Percentiles rank a stretch among this genome's conserved stretches.
These are phyloP conservation scores for Tenualosa ilisha DNA, from an alignment of 2,797 vertebrate genomes.

Conservation along the genomic window DNA sequence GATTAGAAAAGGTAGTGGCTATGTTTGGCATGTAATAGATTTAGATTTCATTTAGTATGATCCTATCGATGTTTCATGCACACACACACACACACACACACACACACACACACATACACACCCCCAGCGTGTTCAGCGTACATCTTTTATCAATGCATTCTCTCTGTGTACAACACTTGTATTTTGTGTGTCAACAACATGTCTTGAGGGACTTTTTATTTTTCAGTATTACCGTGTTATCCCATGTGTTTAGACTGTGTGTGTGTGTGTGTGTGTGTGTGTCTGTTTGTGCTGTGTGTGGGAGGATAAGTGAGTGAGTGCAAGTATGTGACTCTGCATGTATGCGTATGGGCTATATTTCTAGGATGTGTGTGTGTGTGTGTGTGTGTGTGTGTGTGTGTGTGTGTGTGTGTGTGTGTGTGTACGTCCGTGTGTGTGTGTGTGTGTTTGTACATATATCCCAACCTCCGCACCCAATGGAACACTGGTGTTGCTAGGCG, in stretches of 20 bases:
- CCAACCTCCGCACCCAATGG: constrained; percentile 66
- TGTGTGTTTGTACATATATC: neutral
- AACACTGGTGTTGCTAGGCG: constrained; percentile 81
- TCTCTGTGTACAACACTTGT: neutral
- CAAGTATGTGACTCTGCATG: constrained; percentile 13
- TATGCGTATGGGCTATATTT: constrained; percentile 12
- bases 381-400: neutral
- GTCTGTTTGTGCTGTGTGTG: neutral
- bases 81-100: too few species aligned
- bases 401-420: neutral
- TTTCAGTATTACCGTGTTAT: constrained; percentile 4
- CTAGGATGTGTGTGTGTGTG: neutral
- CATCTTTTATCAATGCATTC: neutral
- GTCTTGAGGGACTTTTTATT: constrained; percentile 7
- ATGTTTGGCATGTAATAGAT: neutral
- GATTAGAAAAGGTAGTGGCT: neutral
- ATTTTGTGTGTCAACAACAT: neutral
- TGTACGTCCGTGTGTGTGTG: neutral
- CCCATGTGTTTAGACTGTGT: constrained; percentile 2
- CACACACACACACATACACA: too few species aligned
- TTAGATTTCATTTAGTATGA: neutral
- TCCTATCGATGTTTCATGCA: neutral
- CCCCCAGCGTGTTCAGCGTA: neutral
- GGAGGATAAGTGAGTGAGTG: neutral
- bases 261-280: neutral